Evolutionary conservation across 1,140 invertebrate genomes (phyloP).

Genomic region (Ips typographus): DNA sequence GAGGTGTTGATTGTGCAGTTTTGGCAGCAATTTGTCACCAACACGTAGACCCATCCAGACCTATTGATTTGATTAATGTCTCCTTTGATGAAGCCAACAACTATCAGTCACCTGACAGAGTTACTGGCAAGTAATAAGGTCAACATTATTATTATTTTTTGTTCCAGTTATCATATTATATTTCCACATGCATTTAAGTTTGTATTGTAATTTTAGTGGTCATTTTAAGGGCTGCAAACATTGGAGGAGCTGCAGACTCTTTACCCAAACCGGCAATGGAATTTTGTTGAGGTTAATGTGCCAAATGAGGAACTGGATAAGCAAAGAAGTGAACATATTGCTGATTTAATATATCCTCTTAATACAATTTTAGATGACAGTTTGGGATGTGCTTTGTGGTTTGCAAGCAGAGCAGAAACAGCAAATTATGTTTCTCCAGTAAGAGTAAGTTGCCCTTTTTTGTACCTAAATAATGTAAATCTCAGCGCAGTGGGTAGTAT

Average conservation of each 20-base stretch:
- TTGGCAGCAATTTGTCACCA: slow-evolving; percentile 78
- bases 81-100: slow-evolving; percentile 73
- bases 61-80: slow-evolving; percentile 95
- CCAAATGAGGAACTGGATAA: slow-evolving; percentile 64
- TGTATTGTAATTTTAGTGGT: no score
- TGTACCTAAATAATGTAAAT: slow-evolving; percentile 13
- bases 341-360: slow-evolving; percentile 79
- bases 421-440: slow-evolving; percentile 62
- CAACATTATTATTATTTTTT: slow-evolving; percentile 6
- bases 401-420: slow-evolving; percentile 75
- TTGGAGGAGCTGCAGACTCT: slow-evolving; percentile 69
- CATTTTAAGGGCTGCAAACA: slow-evolving; percentile 56
- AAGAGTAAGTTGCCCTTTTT: slow-evolving; percentile 57
- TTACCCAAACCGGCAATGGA: slow-evolving; percentile 66
- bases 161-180: background rate
- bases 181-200: no score
- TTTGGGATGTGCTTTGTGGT: slow-evolving; percentile 93
- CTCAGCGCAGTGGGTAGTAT: no score
- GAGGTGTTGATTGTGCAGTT: slow-evolving; percentile 89
- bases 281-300: slow-evolving; percentile 72
- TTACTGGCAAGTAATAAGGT: slow-evolving; percentile 61
- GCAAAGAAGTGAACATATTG: slow-evolving; percentile 60
- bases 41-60: slow-evolving; percentile 65
- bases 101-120: slow-evolving; percentile 78
- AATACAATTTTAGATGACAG: slow-evolving; percentile 94